Evolutionary conservation across 2,113 vertebrate genomes (phyloP).

Genomic region (Chamaetylas fuelleborni): DNA sequence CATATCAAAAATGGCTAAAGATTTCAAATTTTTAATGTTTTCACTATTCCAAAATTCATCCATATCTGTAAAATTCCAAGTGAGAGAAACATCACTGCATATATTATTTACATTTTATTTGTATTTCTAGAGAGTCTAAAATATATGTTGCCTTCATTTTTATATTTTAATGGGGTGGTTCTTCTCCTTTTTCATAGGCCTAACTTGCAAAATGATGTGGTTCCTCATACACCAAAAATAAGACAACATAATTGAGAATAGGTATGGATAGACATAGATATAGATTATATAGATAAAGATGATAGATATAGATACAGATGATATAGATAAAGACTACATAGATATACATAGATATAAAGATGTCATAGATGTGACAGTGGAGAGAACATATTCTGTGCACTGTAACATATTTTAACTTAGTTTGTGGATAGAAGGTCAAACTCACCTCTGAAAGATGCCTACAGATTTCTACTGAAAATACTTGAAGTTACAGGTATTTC

Average conservation of each 20-base stretch:
- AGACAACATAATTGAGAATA: neutral
- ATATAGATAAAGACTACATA: neutral
- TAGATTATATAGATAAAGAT: neutral
- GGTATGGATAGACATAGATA: neutral
- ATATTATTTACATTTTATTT: neutral
- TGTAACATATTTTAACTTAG: neutral
- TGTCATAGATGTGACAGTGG: neutral
- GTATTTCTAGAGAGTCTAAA: neutral
- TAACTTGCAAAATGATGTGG: neutral
- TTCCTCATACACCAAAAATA: neutral
- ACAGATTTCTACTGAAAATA: neutral
- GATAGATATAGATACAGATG: neutral
- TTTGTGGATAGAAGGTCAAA: neutral
- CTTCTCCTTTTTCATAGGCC: neutral
- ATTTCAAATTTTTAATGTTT: neutral
- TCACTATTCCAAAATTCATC: neutral
- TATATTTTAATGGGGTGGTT: neutral
- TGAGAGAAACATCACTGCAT: neutral
- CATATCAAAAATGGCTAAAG: neutral
- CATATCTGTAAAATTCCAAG: neutral
- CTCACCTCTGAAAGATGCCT: neutral
- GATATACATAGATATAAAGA: neutral
- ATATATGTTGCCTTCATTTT: neutral
- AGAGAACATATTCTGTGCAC: neutral
- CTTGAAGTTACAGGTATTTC: neutral